Evolutionary conservation across 2,797 vertebrate species (phyloP).

Genomic region (Poeciliopsis paucimaculata): DNA sequence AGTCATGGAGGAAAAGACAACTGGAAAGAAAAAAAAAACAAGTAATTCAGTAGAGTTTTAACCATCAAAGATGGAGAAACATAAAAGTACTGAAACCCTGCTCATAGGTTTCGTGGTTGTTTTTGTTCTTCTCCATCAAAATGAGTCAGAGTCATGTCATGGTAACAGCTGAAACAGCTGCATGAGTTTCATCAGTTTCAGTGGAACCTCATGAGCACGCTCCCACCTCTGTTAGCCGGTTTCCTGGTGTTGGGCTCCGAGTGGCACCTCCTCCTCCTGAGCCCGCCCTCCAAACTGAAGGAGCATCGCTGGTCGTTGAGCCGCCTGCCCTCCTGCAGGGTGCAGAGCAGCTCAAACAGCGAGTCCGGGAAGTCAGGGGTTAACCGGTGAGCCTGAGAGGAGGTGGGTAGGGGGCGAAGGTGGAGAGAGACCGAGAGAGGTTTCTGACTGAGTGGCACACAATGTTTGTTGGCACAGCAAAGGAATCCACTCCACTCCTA

Average conservation of each 20-base stretch:
- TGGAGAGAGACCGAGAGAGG: not conserved
- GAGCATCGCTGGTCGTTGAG: slow-evolving; percentile 87
- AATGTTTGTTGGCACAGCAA: slow-evolving; percentile 54
- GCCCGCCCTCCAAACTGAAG: slow-evolving; percentile 69
- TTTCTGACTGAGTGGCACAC: slow-evolving; percentile 46
- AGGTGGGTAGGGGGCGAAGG: slow-evolving; percentile 23
- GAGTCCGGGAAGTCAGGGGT: slow-evolving; percentile 82
- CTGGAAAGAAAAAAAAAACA: slow-evolving; percentile 58
- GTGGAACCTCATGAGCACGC: not conserved
- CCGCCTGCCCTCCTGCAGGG: slow-evolving; percentile 81
- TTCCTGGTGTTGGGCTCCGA: slow-evolving; percentile 80
- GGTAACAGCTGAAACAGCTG: slow-evolving; percentile 26
- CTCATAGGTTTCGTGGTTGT: slow-evolving; percentile 3
- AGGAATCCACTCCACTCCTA: slow-evolving; percentile 45
- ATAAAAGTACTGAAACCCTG: not conserved
- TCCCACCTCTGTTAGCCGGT: slow-evolving; percentile 73
- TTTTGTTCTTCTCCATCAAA: slow-evolving; percentile 18
- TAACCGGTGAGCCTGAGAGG: slow-evolving; percentile 71
- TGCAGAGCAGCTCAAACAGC: slow-evolving; percentile 82
- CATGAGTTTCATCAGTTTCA: slow-evolving; percentile 7
- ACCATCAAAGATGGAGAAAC: not conserved
- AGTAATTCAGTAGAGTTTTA: not conserved
- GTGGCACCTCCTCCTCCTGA: slow-evolving; percentile 80
- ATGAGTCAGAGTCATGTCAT: slow-evolving; percentile 34
- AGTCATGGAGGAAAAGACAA: slow-evolving; percentile 85